Evolutionary conservation across 2,888 invertebrate genomes (phyloP).

Genomic region (Ferrisia virgata): DNA sequence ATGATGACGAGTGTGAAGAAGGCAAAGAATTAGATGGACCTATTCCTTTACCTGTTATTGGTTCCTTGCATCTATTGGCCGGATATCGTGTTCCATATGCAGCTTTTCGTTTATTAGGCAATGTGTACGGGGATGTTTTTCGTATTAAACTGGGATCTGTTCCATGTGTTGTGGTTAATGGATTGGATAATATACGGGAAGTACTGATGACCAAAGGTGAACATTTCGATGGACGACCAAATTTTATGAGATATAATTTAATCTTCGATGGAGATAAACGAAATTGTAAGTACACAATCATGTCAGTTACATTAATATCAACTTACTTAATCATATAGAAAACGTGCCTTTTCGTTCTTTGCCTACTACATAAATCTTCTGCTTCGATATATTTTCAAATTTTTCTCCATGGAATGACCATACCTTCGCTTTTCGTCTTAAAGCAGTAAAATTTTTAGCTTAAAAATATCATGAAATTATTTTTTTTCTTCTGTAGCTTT

Average conservation of each 20-base stretch:
- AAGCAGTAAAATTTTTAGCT: background rate
- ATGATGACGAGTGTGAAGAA: background rate
- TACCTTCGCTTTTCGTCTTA: too few relatives aligned
- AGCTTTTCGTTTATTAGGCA: constrained; percentile 58
- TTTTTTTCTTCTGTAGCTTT: constrained; percentile 57
- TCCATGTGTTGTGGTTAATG: constrained; percentile 60
- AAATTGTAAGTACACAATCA: constrained; percentile 69
- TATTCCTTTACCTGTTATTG: constrained; percentile 60
- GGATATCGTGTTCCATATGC: constrained; percentile 62
- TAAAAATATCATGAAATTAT: background rate
- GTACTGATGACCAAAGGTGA: constrained; percentile 60
- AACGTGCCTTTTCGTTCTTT: too few relatives aligned
- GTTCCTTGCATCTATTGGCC: constrained; percentile 59
- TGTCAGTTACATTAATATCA: too few relatives aligned
- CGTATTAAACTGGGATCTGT: constrained; percentile 59
- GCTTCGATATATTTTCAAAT: too few relatives aligned
- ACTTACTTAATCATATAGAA: too few relatives aligned
- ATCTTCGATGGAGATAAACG: constrained; percentile 65
- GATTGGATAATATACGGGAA: constrained; percentile 60
- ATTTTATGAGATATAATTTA: constrained; percentile 62
- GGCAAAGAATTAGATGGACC: constrained; percentile 51
- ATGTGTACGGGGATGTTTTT: constrained; percentile 59
- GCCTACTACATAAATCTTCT: too few relatives aligned
- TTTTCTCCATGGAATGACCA: background rate
- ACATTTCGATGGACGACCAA: constrained; percentile 64